Evolutionary conservation across 2,888 invertebrate genomes (phyloP).

Genomic region (Callinectes sapidus): DNA sequence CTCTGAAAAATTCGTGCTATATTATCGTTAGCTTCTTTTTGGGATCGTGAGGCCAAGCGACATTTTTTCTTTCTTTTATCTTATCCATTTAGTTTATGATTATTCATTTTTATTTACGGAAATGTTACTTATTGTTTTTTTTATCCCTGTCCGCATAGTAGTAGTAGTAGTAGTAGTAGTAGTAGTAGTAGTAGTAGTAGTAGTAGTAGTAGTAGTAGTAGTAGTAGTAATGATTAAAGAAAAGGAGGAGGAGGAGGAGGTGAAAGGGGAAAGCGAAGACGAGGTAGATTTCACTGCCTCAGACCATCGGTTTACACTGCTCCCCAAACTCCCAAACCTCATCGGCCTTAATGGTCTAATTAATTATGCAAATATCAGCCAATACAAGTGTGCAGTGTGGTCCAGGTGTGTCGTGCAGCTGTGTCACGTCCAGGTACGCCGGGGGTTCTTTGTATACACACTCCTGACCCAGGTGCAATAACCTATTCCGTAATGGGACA

Average conservation of each 20-base stretch:
- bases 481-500: no score
- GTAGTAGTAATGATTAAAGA: background rate
- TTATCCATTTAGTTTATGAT: no score
- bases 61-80: no score
- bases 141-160: no score
- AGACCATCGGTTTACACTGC: background rate
- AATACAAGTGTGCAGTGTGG: background rate
- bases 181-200: no score
- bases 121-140: no score
- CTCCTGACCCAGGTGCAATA: background rate
- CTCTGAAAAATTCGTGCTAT: no score
- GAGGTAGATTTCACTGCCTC: background rate
- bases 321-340: constrained; percentile 24
- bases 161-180: no score
- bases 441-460: background rate
- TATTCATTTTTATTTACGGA: no score
- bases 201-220: no score
- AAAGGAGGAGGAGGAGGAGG: background rate
- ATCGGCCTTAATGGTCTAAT: constrained; percentile 33
- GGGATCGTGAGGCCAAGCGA: no score
- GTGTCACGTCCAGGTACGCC: background rate
- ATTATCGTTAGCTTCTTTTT: no score
- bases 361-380: constrained; percentile 44
- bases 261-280: background rate
- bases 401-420: background rate